These are phyloP conservation scores for Petroica traversi DNA, from an alignment of 2,113 vertebrate species.

Conservation along the genomic window DNA sequence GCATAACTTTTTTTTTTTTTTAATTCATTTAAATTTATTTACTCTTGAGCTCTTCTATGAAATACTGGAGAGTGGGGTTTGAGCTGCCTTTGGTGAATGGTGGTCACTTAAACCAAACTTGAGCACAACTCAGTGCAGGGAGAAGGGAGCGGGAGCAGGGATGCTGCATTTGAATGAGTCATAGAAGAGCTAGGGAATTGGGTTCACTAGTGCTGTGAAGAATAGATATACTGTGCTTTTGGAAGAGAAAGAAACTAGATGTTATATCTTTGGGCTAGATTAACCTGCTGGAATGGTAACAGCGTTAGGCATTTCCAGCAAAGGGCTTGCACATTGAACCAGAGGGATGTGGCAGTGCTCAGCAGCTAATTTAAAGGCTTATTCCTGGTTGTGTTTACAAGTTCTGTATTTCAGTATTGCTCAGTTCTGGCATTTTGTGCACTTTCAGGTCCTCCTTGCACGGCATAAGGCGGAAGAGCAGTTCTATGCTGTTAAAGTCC, in stretches of 20 bases:
- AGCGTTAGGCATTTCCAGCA: not conserved
- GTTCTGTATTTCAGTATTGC: not conserved
- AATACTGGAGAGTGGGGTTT: fast-evolving
- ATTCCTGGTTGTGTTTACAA: not conserved
- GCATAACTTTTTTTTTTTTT: not conserved
- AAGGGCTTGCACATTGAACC: not conserved
- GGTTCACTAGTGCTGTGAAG: not conserved
- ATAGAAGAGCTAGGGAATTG: not conserved
- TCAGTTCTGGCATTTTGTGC: not conserved
- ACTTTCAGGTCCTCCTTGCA: slow-evolving; percentile 87
- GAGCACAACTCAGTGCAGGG: no score
- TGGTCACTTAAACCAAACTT: not conserved
- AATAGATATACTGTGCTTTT: not conserved
- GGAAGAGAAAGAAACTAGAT: not conserved
- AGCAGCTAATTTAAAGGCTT: not conserved
- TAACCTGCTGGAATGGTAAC: not conserved
- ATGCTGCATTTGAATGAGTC: not conserved
- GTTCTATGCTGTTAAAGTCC: slow-evolving; percentile 96
- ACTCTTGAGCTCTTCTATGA: not conserved
- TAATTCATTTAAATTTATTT: not conserved
- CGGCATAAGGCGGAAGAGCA: slow-evolving; percentile 92
- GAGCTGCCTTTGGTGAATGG: not conserved
- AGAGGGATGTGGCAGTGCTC: not conserved
- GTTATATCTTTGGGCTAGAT: not conserved
- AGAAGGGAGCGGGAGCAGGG: not conserved